Percentiles rank a stretch among this genome's conserved stretches.
phyloP scores from a whole-genome alignment of 2,797 vertebrate species.

The Chiropotes sagulatus region DNA sequence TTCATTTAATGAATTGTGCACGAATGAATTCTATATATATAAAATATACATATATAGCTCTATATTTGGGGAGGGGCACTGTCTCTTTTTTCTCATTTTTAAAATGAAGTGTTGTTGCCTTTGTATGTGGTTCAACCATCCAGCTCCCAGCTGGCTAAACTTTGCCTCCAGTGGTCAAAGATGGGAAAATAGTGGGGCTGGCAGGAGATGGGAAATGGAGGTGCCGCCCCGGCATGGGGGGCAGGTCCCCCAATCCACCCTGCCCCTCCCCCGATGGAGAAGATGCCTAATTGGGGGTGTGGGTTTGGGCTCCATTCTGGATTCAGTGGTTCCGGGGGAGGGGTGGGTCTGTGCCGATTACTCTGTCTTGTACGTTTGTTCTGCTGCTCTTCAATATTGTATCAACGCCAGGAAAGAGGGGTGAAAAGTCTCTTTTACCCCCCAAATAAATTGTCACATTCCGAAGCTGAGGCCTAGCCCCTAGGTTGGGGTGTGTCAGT shows the following conservation, averaged over 20 bases:
- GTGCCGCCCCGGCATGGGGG: accelerated
- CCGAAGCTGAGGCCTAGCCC: conserved; percentile 68
- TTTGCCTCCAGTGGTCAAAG: conserved; percentile 78
- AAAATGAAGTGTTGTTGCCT: conserved; percentile 83
- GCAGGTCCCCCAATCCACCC: background rate
- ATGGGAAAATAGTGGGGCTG: conserved; percentile 54
- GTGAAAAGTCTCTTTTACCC: conserved; percentile 76
- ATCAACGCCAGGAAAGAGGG: conserved; percentile 88
- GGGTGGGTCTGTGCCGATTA: conserved; percentile 83
- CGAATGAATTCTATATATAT: conserved; percentile 86
- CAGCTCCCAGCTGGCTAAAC: conserved; percentile 88
- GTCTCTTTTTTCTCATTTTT: conserved; percentile 83
- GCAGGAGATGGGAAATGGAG: conserved; percentile 13
- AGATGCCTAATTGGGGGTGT: conserved; percentile 66
- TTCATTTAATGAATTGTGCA: conserved; percentile 85
- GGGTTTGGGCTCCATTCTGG: conserved; percentile 26
- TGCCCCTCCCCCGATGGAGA: conserved; percentile 54
- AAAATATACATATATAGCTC: conserved; percentile 77
- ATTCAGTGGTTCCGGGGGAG: conserved; percentile 71
- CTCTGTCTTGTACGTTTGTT: conserved; percentile 87
- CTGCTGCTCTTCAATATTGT: conserved; percentile 89
- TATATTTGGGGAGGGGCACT: conserved; percentile 82
- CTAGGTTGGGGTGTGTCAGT: background rate
- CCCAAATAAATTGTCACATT: conserved; percentile 90
- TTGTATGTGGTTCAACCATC: conserved; percentile 81